Conservation (phyloP, 2,888 invertebrate genomes). For the Exephanes ischioxanthus region DNA sequence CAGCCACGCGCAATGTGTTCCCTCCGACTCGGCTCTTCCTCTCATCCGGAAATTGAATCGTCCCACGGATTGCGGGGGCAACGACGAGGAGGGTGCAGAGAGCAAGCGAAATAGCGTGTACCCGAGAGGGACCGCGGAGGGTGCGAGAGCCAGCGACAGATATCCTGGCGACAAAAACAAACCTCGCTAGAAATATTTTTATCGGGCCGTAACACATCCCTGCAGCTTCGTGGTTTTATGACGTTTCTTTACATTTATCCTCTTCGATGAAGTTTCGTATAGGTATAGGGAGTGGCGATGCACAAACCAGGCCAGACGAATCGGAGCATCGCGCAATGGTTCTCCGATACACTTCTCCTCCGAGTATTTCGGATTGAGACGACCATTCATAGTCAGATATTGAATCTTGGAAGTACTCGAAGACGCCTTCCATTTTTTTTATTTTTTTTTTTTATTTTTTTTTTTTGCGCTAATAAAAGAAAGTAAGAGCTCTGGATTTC, state of each 20-base stretch:
- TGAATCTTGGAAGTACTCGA: neutral
- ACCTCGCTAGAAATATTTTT: constrained; percentile 5
- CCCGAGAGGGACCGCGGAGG: neutral
- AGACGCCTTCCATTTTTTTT: neutral
- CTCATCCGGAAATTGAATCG: constrained; percentile 64
- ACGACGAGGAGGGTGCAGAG: constrained; percentile 39
- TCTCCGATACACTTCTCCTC: neutral
- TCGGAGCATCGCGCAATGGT: neutral
- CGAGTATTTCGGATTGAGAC: neutral
- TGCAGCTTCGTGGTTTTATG: constrained; percentile 20
- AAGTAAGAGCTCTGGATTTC: neutral
- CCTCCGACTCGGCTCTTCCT: constrained; percentile 40
- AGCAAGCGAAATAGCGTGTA: constrained; percentile 19
- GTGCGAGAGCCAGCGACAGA: neutral
- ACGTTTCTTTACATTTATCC: constrained; percentile 30
- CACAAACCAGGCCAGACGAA: neutral
- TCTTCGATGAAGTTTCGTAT: constrained; percentile 19
- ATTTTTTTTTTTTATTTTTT: too few relatives aligned
- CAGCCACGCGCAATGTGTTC: constrained; percentile 50
- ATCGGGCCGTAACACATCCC: constrained; percentile 18
- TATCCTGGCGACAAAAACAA: constrained; percentile 52
- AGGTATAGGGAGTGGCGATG: neutral
- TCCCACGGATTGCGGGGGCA: constrained; percentile 41
- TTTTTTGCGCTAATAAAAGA: neutral
- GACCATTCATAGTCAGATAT: neutral